Base-by-base conservation (phyloP, 2,113 vertebrate genomes). In the Oplegnathus fasciatus region DNA sequence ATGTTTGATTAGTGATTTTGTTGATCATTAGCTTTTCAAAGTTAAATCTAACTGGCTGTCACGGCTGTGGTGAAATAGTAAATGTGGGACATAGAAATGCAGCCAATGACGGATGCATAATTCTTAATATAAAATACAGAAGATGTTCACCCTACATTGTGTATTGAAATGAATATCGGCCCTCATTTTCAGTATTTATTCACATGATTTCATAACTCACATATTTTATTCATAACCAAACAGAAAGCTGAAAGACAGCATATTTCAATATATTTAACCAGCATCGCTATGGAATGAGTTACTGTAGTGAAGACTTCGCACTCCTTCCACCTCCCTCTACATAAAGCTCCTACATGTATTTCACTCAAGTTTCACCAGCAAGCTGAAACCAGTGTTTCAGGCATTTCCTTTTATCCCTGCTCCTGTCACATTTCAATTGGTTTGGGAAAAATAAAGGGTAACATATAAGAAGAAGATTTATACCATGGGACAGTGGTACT, bases 331-430 rank as follows among this genome's bases (percentile, higher is more conserved):
- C 5, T 68, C 44, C 57, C 26, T 46, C 15, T 28, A 55, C 62
- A 50, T 26, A n/a, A 61, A 57, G 17, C 50, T 75, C 72, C 3
- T 26, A 37, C 34, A 37, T 37, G 6, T 37, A 28, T 60, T 72
- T 72, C 26, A 67, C 58, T 18, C 18, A 32, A 14, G 61, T 73
- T 74, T 73, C 68, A 67, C 28, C 30, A 68, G 68, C 18, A 30
- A 44, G 18, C 57, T 37, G 34, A 37, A 37, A 37, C 34, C 34
- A 37, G 34, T 37, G 34, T 37, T 37, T 37, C 34, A 6, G 34
- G 3, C 22, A 6, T 28, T 57, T 46, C 34, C 70, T 52, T 76
- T 10, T 15, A 55, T 80, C 61, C 10, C 15, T 62, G 24, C 13
- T 65, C 7, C 8, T 62, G 70, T 58, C 68, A 37, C 60, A 60